Conservation (phyloP, 92 coral and sea anemone species). For the Epizoanthus stellaris region DNA sequence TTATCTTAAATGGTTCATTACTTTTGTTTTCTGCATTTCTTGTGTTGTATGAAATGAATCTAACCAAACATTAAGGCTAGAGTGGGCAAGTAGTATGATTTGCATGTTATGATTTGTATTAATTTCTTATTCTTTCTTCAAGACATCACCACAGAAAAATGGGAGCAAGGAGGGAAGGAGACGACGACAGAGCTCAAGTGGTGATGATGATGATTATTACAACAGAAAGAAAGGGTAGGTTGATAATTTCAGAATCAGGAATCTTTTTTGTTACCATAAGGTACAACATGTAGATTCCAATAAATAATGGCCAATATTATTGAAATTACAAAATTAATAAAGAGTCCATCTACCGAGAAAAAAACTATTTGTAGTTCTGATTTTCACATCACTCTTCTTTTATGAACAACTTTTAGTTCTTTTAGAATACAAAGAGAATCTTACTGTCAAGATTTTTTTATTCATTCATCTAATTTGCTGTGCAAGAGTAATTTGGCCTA, state of each 20-base stretch:
- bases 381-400: too few relatives aligned
- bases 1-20: too few relatives aligned
- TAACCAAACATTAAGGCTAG: neutral
- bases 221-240: constrained; percentile 82
- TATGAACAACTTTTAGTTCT: neutral
- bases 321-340: too few relatives aligned
- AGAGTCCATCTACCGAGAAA: too few relatives aligned
- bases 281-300: too few relatives aligned
- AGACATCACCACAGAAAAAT: constrained; percentile 79
- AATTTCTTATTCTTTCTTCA: constrained; percentile 30
- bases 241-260: neutral
- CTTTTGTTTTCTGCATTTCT: too few relatives aligned
- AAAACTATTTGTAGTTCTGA: too few relatives aligned
- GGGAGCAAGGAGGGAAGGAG: constrained; percentile 79
- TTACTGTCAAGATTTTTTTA: neutral
- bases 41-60: too few relatives aligned
- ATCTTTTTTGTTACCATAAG: neutral
- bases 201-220: constrained; percentile 78
- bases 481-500: neutral
- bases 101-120: neutral
- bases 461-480: neutral
- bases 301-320: too few relatives aligned
- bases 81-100: constrained; percentile 1
- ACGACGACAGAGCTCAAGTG: constrained; percentile 69
- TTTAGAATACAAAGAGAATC: neutral